These are phyloP conservation scores for Styela clava DNA, from an alignment of 23 tunicate genomes.

Conservation along the genomic window DNA sequence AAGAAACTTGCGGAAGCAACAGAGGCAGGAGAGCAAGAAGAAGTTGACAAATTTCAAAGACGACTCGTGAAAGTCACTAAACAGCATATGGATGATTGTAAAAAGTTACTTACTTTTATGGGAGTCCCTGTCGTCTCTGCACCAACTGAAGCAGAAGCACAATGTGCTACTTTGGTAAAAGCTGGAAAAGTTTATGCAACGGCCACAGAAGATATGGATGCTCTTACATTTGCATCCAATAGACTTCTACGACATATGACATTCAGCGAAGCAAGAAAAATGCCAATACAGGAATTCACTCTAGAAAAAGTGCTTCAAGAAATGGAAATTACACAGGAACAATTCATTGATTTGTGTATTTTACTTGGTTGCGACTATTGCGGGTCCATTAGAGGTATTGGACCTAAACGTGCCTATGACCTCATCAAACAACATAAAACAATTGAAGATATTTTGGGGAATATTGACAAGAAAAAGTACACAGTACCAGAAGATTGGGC, in stretches of 20 bases:
- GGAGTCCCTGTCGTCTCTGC: slow-evolving; percentile 91
- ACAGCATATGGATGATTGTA: slow-evolving; percentile 81
- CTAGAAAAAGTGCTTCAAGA: slow-evolving; percentile 66
- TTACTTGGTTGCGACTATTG: slow-evolving; percentile 94
- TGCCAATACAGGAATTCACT: slow-evolving; percentile 89
- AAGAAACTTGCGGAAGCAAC: slow-evolving; percentile 87
- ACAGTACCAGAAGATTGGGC: slow-evolving; percentile 80
- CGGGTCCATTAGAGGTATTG: slow-evolving; percentile 71
- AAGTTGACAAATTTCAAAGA: slow-evolving; percentile 67
- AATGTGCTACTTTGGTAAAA: slow-evolving; percentile 82
- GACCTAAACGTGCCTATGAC: slow-evolving; percentile 91
- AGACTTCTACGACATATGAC: slow-evolving; percentile 87
- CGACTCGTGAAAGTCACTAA: slow-evolving; percentile 41
- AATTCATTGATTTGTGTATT: slow-evolving; percentile 91
- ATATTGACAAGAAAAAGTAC: slow-evolving; percentile 73
- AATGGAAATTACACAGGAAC: slow-evolving; percentile 77
- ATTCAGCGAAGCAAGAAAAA: slow-evolving; percentile 92
- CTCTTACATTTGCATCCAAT: slow-evolving; percentile 70
- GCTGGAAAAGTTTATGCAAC: slow-evolving; percentile 79
- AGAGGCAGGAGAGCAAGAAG: slow-evolving; percentile 82
- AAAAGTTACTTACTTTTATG: slow-evolving; percentile 71
- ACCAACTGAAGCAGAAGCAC: slow-evolving; percentile 96
- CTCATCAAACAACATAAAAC: slow-evolving; percentile 86
- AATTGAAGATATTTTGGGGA: slow-evolving; percentile 70
- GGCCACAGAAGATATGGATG: slow-evolving; percentile 95